phyloP scores from a whole-genome alignment of 2,888 invertebrate species.

The Stramonita haemastoma region DNA sequence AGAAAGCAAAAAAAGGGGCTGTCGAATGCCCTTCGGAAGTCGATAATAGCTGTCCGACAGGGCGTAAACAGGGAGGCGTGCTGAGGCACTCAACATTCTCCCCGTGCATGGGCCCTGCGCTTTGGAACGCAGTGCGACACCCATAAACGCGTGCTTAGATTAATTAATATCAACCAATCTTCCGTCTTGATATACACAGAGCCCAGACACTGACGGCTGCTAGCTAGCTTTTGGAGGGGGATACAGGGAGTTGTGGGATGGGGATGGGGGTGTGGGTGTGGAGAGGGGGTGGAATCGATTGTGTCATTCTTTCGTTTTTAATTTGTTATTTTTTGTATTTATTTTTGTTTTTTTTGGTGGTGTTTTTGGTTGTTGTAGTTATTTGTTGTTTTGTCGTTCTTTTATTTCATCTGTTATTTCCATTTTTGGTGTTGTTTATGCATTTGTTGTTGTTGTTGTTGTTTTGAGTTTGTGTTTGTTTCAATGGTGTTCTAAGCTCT shows the following conservation, averaged over 20 bases:
- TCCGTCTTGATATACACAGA: constrained; percentile 37
- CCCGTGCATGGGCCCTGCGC: constrained; percentile 29
- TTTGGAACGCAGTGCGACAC: constrained; percentile 44
- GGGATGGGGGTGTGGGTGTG: too few species aligned
- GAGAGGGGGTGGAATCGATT: background rate
- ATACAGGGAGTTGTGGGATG: background rate
- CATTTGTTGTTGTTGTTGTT: too few species aligned
- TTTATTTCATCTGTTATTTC: background rate
- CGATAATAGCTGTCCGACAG: constrained; percentile 11
- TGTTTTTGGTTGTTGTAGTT: background rate
- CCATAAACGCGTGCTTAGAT: constrained; percentile 49
- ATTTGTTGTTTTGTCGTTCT: background rate
- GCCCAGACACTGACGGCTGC: background rate
- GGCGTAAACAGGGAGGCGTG: constrained; percentile 14
- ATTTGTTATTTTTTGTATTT: background rate
- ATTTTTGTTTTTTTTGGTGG: background rate
- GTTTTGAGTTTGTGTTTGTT: too few species aligned
- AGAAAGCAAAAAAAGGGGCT: background rate
- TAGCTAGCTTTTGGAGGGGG: background rate
- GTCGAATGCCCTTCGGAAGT: constrained; percentile 27
- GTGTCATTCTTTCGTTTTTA: background rate
- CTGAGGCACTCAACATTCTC: constrained; percentile 35
- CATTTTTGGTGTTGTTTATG: too few species aligned
- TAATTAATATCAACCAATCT: constrained; percentile 50
- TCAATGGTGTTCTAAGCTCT: background rate